Evolutionary conservation across 1,140 invertebrate genomes (phyloP).

Genomic region (Schlechtendalia chinensis): DNA sequence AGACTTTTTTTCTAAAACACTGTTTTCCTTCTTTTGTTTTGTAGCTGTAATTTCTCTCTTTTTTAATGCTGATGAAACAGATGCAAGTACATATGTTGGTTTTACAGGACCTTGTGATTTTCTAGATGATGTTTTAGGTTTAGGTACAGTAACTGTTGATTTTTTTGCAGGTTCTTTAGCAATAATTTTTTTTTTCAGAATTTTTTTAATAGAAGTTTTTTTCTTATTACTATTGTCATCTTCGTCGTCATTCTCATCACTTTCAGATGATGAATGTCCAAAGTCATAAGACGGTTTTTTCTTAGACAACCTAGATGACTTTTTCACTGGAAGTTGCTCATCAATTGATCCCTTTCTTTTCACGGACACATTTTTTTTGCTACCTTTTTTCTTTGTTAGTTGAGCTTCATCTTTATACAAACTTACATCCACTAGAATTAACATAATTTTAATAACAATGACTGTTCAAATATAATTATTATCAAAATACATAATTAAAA

Average conservation of each 20-base stretch:
- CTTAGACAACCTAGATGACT: slow-evolving; percentile 26
- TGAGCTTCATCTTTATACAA: slow-evolving; percentile 77
- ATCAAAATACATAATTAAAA: slow-evolving; percentile 50
- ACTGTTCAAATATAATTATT: neutral
- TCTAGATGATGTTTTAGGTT: slow-evolving; percentile 15
- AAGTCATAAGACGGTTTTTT: slow-evolving; percentile 43
- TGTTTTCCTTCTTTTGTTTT: slow-evolving; percentile 36
- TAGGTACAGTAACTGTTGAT: neutral
- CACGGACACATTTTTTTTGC: slow-evolving; percentile 22
- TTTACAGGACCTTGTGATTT: slow-evolving; percentile 38
- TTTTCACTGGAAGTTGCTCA: slow-evolving; percentile 32
- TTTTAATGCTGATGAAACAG: slow-evolving; percentile 37
- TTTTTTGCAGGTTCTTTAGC: slow-evolving; percentile 47
- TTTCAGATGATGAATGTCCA: slow-evolving; percentile 50
- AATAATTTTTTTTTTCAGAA: slow-evolving; percentile 24
- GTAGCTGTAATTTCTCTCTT: slow-evolving; percentile 51
- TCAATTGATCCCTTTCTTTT: slow-evolving; percentile 20
- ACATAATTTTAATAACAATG: slow-evolving; percentile 50
- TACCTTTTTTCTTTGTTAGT: slow-evolving; percentile 62
- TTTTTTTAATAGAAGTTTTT: slow-evolving; percentile 22
- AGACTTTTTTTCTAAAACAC: slow-evolving; percentile 45
- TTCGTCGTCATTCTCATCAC: slow-evolving; percentile 19
- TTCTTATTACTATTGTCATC: slow-evolving; percentile 25
- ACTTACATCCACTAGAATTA: slow-evolving; percentile 71
- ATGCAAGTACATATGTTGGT: slow-evolving; percentile 46